Base-by-base conservation (phyloP, 2,797 vertebrate genomes). In the Eleutherodactylus coqui region DNA sequence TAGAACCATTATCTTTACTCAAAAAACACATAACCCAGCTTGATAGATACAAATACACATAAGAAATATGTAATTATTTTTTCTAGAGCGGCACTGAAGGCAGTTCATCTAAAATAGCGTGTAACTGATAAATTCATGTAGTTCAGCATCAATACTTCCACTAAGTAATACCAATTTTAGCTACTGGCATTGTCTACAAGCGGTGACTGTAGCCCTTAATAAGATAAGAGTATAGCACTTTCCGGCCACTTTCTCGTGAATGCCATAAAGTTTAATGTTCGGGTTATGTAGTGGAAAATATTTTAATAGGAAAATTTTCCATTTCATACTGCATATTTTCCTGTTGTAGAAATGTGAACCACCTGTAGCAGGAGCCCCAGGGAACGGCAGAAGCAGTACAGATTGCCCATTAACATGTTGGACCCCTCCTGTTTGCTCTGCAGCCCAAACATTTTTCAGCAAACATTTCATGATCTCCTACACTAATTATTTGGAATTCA, bases 401-500 rank as follows among this genome's bases (percentile, higher is more conserved):
- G 90, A 91, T 90, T 92, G 89, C 85, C 88, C 91, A 85, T 91
- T 92, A 92, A 93, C 90, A 88, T 91, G 85, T 88, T 86, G 89
- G 83, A 88, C 89, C 82, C 86, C 89, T 93, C 88, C 90, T 92
- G 89, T 90, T 93, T 91, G 88, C 90, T 92, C 87, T 89, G 82
- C 14, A 0, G 90, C 83, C 89, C 89, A 88, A 83, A 83, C 89
- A 89, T 77, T 88, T 85, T 86, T 79, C 82, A 90, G 89, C 87
- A 87, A 89, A 90, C 84, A 88, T 93, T 93, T 92, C 89, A 88
- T 89, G 88, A 93, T 92, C 90, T 93, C 90, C 92, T 91, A 89
- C 89, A 90, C 89, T 95, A 94, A 96, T 95, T 93, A 93, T 93
- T 90, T 94, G 92, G 93, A 94, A 94, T 92, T 92, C 88, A 87